Evolutionary conservation across 1,140 invertebrate genomes (phyloP), one percentile per base, ranked within the genome.

Genomic region (Drosophila auraria): DNA sequence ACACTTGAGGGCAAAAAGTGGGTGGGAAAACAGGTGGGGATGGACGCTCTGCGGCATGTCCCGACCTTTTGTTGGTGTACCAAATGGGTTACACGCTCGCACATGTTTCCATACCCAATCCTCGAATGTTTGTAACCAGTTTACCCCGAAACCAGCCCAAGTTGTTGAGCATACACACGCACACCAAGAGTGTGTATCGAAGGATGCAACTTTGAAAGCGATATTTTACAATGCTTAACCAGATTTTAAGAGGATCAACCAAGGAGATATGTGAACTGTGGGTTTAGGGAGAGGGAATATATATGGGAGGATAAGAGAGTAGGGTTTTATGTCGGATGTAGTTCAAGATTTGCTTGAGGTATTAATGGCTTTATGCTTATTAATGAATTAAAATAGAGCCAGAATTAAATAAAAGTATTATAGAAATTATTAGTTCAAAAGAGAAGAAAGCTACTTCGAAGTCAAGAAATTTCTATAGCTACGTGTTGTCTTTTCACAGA

Each of bases 51-150:
- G 27, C 5, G 38, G 65, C 56, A 38, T 53, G 42, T 23, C 11
- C n/a, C n/a, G 40, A 60, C 33, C 71, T 54, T 56, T 81, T 86
- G 82, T 84, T 78, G 73, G 78, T 87, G 70, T 66, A 66, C 76
- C 81, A 83, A 83, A 87, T 87, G 83, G 77, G 83, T 83, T 83
- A 87, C 80, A 87, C 76, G 84, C 80, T 78, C 71, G 80, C 83
- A 87, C 80, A 87, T 87, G 80, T 83, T 70, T 36, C 49, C 63
- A 42, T 38, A 27, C 68, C 65, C 17, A 40, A 30, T n/a, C 15
- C 50, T 20, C 63, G 42, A 82, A 69, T 81, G 82, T 61, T 66
- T 30, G 44, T 47, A 62, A 36, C 38, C 17, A 71, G 17, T 57
- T 38, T 17, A 40, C 27, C 25, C 61, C 58, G 36, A 49, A 20